These are phyloP conservation scores for Potamilus streckersoni DNA, from an alignment of 1,140 invertebrate species.

Conservation along the genomic window DNA sequence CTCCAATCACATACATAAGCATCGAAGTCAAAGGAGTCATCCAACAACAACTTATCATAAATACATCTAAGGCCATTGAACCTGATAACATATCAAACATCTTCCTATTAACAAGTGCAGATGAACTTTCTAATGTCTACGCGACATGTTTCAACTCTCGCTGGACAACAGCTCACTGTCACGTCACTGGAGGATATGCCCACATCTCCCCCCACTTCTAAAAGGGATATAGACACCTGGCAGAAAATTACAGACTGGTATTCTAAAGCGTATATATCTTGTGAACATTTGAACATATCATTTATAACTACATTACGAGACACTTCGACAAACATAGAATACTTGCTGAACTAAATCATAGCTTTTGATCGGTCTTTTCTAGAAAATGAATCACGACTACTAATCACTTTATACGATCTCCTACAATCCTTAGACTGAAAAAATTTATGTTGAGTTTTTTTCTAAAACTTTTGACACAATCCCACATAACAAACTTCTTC, in stretches of 20 bases:
- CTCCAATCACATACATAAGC: neutral
- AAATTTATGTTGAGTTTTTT: neutral
- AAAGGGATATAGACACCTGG: constrained; percentile 18
- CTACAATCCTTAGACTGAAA: constrained; percentile 15
- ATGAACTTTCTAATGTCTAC: neutral
- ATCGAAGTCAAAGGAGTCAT: constrained; percentile 3
- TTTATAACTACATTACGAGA: constrained; percentile 18
- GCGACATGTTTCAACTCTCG: constrained; percentile 6
- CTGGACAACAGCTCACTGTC: neutral
- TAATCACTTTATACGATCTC: constrained; percentile 27
- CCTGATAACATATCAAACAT: constrained; percentile 16
- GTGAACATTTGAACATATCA: constrained; percentile 27
- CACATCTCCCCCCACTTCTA: constrained; percentile 29
- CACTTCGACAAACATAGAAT: constrained; percentile 28
- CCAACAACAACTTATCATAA: constrained; percentile 3
- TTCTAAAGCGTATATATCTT: constrained; percentile 13
- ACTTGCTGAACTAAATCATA: constrained; percentile 23
- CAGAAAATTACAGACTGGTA: constrained; percentile 22
- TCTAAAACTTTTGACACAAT: constrained; percentile 15
- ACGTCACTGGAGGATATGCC: constrained; percentile 16
- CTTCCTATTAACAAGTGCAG: constrained; percentile 9
- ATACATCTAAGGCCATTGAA: constrained; percentile 4
- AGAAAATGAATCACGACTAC: constrained; percentile 32
- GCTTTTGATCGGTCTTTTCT: constrained; percentile 26
- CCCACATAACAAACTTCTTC: constrained; percentile 1